Evolutionary conservation across 2,888 invertebrate species (phyloP), one percentile per base, ranked within the genome.

Genomic region (Epistrophella euchroma): DNA sequence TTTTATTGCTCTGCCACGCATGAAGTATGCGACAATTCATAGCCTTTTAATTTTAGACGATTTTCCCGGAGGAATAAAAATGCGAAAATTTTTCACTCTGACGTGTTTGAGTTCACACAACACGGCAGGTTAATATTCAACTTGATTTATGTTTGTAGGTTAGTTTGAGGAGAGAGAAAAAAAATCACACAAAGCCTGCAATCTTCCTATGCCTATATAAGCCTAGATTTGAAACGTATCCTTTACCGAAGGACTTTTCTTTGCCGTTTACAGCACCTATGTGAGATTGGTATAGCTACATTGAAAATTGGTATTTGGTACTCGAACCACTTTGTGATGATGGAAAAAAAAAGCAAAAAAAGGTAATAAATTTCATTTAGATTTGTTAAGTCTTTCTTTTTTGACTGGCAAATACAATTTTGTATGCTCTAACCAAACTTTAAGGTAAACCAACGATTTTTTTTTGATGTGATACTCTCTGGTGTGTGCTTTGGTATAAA

Each of bases 11-110:
- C 22, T 55, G 47, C 40, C 58, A 68, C 43, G 37, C 68, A 74
- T 68, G 52, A 74, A 80, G 13, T 43, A 79, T 60, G 52, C 60
- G 74, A 74, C 74, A 74, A 60, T 80, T 74, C 52, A 68, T 25
- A 52, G 74, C 52, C 25, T 62, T 80, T 68, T 60, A 80, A 80
- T 68, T 80, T 35, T 28, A 25, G 25, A 22, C 22, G 4, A 40
- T 62, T 40, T 62, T 45, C 25, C 25, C 17, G 43, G 7, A 32
- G 66, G 28, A 32, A 64, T 28, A 64, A 50, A 47, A 66, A 66
- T 66, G 6, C 35, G 13, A 45, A 64, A 19, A 45, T 17, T 45
- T 45, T 32, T 32, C 64, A 45, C 64, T 28, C 17, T 66, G 32
- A 19, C 19, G 32, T 64, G 45, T 66, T 47, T 32, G 32, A 15